Evolutionary conservation across 2,888 invertebrate genomes (phyloP).

Genomic region (Zeuzera pyrina): DNA sequence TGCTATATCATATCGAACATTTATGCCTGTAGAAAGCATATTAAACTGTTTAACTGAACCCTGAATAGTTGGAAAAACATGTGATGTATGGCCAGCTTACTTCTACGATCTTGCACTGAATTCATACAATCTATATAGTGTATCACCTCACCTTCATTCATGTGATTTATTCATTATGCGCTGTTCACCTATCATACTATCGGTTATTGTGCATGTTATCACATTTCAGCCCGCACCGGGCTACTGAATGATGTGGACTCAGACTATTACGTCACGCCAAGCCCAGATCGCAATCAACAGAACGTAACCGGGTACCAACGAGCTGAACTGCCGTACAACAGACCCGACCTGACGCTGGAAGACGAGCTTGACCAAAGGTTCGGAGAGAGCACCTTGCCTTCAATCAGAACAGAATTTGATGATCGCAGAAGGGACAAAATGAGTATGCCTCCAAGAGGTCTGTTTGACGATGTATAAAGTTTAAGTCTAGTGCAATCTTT

Average conservation of each 20-base stretch:
- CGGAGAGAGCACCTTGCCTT: slow-evolving; percentile 74
- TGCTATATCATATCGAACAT: too few relatives aligned
- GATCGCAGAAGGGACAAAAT: slow-evolving; percentile 59
- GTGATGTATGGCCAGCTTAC: too few relatives aligned
- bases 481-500: slow-evolving; percentile 3
- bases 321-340: slow-evolving; percentile 39
- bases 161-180: too few relatives aligned
- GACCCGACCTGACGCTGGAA: slow-evolving; percentile 33
- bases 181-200: too few relatives aligned
- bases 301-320: slow-evolving; percentile 37
- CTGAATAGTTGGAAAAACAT: too few relatives aligned
- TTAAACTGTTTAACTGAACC: too few relatives aligned
- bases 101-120: too few relatives aligned
- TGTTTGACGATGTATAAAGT: slow-evolving; percentile 87
- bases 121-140: too few relatives aligned
- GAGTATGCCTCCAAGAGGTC: slow-evolving; percentile 81
- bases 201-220: slow-evolving; percentile 65
- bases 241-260: slow-evolving; percentile 84
- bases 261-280: slow-evolving; percentile 77
- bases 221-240: slow-evolving; percentile 80
- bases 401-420: slow-evolving; percentile 36
- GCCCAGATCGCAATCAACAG: slow-evolving; percentile 38
- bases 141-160: too few relatives aligned
- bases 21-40: too few relatives aligned
- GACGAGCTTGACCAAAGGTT: slow-evolving; percentile 78